Percentiles rank a stretch among this genome's conserved stretches.
phyloP scores from a whole-genome alignment of 64 coral and sea anemone species.

The Orbicella faveolata region DNA sequence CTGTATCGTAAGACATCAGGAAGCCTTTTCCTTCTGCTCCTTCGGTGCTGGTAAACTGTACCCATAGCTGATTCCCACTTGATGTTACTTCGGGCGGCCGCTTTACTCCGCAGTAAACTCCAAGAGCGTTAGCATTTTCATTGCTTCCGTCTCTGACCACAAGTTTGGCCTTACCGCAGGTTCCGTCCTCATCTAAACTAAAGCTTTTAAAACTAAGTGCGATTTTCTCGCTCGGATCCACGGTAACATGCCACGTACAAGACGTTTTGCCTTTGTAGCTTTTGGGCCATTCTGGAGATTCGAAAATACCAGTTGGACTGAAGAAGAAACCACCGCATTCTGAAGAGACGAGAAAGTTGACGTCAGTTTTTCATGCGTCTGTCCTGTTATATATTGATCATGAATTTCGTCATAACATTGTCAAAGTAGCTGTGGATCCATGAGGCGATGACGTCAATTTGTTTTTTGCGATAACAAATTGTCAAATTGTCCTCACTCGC shows the following conservation, averaged over 20 bases:
- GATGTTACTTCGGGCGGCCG: conserved; percentile 44
- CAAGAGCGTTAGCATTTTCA: conserved; percentile 47
- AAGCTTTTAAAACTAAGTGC: conserved; percentile 68
- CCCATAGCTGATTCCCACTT: conserved; percentile 38
- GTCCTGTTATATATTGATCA: too few relatives aligned
- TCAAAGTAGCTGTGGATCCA: too few relatives aligned
- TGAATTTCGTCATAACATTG: too few relatives aligned
- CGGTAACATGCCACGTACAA: conserved; percentile 71
- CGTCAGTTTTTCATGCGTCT: too few relatives aligned
- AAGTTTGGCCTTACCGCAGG: conserved; percentile 71
- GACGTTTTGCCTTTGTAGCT: conserved; percentile 59
- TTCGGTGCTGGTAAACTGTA: conserved; percentile 67
- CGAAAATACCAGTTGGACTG: conserved; percentile 56
- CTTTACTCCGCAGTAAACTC: conserved; percentile 69
- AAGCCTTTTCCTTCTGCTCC: conserved; percentile 71
- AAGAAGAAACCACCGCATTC: conserved; percentile 69
- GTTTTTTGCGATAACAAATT: too few relatives aligned
- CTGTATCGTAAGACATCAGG: conserved; percentile 71
- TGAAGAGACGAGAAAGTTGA: not conserved
- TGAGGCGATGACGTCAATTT: too few relatives aligned
- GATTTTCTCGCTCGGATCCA: conserved; percentile 46
- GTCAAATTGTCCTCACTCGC: too few relatives aligned
- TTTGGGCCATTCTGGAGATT: conserved; percentile 78
- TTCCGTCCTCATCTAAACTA: conserved; percentile 46
- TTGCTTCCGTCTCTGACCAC: conserved; percentile 52